phyloP scores from a whole-genome alignment of 1,140 invertebrate species.

The Eufriesea mexicana region DNA sequence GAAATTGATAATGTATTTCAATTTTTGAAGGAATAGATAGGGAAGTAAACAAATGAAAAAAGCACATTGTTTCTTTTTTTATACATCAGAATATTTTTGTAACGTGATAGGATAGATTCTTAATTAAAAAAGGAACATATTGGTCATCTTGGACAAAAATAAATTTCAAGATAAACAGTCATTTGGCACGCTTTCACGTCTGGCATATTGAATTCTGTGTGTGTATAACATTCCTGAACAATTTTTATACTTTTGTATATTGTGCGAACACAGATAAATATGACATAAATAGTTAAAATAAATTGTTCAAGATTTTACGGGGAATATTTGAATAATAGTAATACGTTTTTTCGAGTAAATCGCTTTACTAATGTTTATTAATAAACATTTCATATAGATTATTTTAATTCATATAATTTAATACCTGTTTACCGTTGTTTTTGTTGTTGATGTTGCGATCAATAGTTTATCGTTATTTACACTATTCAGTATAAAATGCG shows the following conservation, averaged over 20 bases:
- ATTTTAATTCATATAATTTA: slow-evolving; percentile 77
- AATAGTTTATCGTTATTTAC: slow-evolving; percentile 80
- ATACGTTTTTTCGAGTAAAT: slow-evolving; percentile 65
- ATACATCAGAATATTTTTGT: too few species aligned
- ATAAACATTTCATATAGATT: slow-evolving; percentile 78
- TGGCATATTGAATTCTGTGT: too few species aligned
- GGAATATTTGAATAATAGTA: slow-evolving; percentile 32
- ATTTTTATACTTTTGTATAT: not conserved
- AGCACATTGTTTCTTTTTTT: not conserved
- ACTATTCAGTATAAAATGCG: slow-evolving; percentile 82
- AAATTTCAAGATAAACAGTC: too few species aligned
- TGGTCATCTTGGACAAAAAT: too few species aligned
- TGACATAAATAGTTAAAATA: not conserved
- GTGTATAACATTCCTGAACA: too few species aligned
- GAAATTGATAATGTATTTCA: too few species aligned
- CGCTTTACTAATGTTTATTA: slow-evolving; percentile 77
- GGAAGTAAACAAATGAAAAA: not conserved
- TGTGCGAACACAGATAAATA: not conserved
- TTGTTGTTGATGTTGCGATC: slow-evolving; percentile 57
- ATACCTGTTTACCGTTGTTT: slow-evolving; percentile 65
- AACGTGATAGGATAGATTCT: too few species aligned
- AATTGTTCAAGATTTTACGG: not conserved
- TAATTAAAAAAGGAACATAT: too few species aligned
- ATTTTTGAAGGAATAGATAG: too few species aligned
- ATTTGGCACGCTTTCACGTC: too few species aligned